phyloP scores from a whole-genome alignment of 2,113 vertebrate species.

The Sterrhoptilus dennistouni region DNA sequence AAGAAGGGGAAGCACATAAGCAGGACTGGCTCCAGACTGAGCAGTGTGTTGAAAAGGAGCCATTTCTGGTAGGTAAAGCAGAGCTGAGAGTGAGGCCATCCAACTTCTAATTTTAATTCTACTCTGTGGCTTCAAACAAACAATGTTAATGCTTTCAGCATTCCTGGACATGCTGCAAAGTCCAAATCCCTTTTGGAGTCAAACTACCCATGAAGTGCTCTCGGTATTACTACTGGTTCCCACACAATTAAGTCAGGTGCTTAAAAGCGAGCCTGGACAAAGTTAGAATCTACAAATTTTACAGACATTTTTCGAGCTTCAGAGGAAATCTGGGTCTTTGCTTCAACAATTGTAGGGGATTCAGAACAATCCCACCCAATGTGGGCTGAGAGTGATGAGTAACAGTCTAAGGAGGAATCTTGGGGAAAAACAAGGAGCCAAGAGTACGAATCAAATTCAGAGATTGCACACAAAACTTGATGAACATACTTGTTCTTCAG shows the following conservation, averaged over 20 bases:
- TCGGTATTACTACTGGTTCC: not conserved
- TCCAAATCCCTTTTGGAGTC: not conserved
- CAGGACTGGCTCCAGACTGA: slow-evolving; percentile 34
- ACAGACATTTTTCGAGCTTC: not conserved
- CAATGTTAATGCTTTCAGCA: not conserved
- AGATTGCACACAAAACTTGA: not conserved
- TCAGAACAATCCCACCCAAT: not conserved
- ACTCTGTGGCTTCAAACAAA: not conserved
- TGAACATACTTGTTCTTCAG: slow-evolving; percentile 93
- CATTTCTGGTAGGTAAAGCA: not conserved
- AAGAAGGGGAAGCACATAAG: slow-evolving; percentile 34
- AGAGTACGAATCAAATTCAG: not conserved
- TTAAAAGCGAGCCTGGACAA: not conserved
- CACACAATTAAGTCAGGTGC: not conserved
- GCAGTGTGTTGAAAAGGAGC: not conserved
- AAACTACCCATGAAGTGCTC: not conserved
- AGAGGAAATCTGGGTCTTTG: not conserved
- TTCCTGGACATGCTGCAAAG: not conserved
- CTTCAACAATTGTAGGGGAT: not conserved
- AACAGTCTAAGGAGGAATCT: rapidly evolving
- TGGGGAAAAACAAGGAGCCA: not conserved
- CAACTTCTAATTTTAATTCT: slow-evolving; percentile 1
- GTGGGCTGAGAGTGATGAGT: not conserved
- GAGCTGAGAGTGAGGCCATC: not conserved
- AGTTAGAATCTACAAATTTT: not conserved